phyloP scores from a whole-genome alignment of 1,140 invertebrate genomes.

The Trichonephila inaurata region DNA sequence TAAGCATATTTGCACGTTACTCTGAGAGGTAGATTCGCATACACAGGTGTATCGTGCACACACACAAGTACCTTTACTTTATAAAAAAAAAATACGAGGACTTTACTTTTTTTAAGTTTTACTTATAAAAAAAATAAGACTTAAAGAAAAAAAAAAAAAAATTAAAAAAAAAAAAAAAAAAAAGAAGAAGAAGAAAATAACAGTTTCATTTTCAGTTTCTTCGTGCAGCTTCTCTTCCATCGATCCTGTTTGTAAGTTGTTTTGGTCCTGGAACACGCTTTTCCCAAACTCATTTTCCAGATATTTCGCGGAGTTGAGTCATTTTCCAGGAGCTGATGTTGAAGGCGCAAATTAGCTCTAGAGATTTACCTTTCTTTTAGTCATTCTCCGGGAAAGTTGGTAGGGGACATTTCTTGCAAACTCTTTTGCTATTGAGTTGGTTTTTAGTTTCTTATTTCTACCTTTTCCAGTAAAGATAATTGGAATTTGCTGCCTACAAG shows the following conservation, averaged over 20 bases:
- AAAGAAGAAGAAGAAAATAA: no score
- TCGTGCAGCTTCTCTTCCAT: not conserved
- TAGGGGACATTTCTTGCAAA: not conserved
- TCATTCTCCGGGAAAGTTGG: not conserved
- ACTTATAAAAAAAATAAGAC: no score
- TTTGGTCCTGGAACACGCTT: not conserved
- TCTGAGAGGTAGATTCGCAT: no score
- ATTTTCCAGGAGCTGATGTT: no score
- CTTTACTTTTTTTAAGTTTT: no score
- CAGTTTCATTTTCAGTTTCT: no score
- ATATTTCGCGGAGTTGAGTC: not conserved
- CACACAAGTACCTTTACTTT: no score
- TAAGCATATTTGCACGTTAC: no score
- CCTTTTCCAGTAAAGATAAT: not conserved
- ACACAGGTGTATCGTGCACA: no score
- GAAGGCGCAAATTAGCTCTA: not conserved
- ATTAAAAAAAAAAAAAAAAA: no score
- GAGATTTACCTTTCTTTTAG: not conserved
- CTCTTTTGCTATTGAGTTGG: not conserved
- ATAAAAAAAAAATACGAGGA: no score
- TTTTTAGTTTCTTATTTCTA: not conserved
- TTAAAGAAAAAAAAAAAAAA: no score
- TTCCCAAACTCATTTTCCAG: not conserved
- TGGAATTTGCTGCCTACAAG: not conserved
- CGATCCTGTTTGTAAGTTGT: slow-evolving; percentile 12